Evolutionary conservation across 2,888 invertebrate genomes (phyloP).

Genomic region (Macrosiphum euphorbiae): DNA sequence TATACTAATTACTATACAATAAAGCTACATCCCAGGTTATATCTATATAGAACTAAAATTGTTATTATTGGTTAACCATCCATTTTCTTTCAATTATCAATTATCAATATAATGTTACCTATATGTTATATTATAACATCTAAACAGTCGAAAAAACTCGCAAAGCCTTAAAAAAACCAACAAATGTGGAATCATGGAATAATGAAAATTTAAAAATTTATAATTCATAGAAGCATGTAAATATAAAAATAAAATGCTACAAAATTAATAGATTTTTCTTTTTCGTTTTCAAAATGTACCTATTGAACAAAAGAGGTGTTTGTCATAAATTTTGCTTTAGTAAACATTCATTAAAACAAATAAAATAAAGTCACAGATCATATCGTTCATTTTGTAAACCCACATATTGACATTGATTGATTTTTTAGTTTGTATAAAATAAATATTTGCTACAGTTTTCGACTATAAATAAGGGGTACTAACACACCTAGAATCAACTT

Average conservation of each 20-base stretch:
- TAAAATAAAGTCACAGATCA: neutral
- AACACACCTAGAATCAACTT: constrained; percentile 1
- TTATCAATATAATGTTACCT: too few relatives aligned
- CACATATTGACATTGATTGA: constrained; percentile 28
- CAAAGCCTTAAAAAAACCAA: neutral
- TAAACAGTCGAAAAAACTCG: neutral
- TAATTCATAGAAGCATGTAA: neutral
- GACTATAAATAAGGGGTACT: constrained; percentile 41
- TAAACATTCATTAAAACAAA: constrained; percentile 17
- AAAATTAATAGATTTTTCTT: neutral
- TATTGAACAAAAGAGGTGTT: neutral
- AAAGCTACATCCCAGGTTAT: neutral
- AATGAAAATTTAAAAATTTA: neutral
- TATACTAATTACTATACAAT: neutral
- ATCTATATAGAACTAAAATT: neutral
- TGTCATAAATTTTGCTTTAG: neutral
- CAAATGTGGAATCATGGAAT: neutral
- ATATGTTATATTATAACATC: too few relatives aligned
- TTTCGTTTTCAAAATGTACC: neutral
- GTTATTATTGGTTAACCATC: neutral
- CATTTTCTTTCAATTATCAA: neutral
- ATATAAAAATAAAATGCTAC: neutral
- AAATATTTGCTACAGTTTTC: neutral
- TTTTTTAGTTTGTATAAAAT: neutral
- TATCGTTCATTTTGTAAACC: neutral